Percentiles rank a stretch among this genome's conserved stretches.
These are phyloP conservation scores for Notoglanidium macrostoma DNA, from an alignment of 2,797 vertebrate species.

Conservation along the genomic window DNA sequence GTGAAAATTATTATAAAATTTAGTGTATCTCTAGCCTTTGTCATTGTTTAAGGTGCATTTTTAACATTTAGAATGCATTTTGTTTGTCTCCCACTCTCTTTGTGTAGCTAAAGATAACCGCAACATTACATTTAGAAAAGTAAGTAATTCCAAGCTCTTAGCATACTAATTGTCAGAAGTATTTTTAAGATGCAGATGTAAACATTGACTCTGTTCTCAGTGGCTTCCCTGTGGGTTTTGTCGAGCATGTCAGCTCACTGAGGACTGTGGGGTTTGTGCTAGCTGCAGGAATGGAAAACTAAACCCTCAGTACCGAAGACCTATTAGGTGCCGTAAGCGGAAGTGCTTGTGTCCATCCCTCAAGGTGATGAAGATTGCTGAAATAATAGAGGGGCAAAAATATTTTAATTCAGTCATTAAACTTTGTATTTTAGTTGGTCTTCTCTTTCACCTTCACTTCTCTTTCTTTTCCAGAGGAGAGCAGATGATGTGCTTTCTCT, in stretches of 20 bases:
- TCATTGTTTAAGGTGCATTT: background rate
- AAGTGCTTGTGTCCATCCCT: conserved; percentile 77
- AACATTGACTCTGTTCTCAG: conserved; percentile 62
- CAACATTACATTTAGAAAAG: conserved; percentile 76
- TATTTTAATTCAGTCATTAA: background rate
- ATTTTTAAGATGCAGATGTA: background rate
- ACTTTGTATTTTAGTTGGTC: background rate
- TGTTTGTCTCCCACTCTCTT: background rate
- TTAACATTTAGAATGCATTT: background rate
- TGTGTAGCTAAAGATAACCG: conserved; percentile 61
- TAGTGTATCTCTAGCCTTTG: background rate
- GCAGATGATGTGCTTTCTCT: background rate
- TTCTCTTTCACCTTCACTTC: background rate
- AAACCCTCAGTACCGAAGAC: conserved; percentile 65
- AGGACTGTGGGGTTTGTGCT: conserved; percentile 84
- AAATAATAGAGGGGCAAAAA: background rate
- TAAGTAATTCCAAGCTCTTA: conserved; percentile 50
- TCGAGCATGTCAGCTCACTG: conserved; percentile 78
- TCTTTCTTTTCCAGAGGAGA: background rate
- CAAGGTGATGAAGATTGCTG: conserved; percentile 62
- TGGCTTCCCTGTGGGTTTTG: conserved; percentile 87
- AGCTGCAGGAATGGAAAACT: conserved; percentile 75
- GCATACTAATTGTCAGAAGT: background rate
- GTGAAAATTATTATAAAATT: background rate
- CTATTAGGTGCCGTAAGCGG: conserved; percentile 69